Percentiles rank a stretch among this genome's conserved stretches.
Evolutionary conservation across 1,140 invertebrate species (phyloP).

Genomic region (Liolophura sinensis): DNA sequence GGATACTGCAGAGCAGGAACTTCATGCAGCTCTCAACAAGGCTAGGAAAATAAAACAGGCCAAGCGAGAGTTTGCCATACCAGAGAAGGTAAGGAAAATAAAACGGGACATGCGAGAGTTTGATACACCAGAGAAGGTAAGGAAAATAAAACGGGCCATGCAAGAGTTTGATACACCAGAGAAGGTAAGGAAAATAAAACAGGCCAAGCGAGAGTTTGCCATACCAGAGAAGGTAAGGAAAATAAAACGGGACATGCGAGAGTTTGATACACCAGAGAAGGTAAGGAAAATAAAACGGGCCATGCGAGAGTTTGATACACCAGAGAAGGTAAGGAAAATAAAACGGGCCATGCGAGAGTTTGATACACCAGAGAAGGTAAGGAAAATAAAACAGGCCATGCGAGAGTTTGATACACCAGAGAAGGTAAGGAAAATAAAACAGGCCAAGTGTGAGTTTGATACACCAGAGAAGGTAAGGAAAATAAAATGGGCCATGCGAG

Average conservation of each 20-base stretch:
- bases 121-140: too few relatives aligned
- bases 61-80: conserved; percentile 45
- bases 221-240: conserved; percentile 28
- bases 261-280: too few relatives aligned
- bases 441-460: too few relatives aligned
- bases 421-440: too few relatives aligned
- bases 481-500: conserved; percentile 66
- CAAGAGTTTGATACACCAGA: too few relatives aligned
- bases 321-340: conserved; percentile 75
- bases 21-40: conserved; percentile 76
- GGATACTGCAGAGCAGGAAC: conserved; percentile 77
- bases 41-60: conserved; percentile 71
- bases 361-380: conserved; percentile 26
- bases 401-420: too few relatives aligned
- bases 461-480: conserved; percentile 78
- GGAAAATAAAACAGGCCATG: too few relatives aligned
- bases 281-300: too few relatives aligned
- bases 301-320: too few relatives aligned
- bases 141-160: too few relatives aligned
- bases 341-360: conserved; percentile 64
- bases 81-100: conserved; percentile 26
- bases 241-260: too few relatives aligned
- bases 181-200: conserved; percentile 76
- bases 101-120: too few relatives aligned
- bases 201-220: conserved; percentile 53